These are phyloP conservation scores for Chroicocephalus ridibundus DNA, from an alignment of 2,113 vertebrate genomes.

Conservation along the genomic window DNA sequence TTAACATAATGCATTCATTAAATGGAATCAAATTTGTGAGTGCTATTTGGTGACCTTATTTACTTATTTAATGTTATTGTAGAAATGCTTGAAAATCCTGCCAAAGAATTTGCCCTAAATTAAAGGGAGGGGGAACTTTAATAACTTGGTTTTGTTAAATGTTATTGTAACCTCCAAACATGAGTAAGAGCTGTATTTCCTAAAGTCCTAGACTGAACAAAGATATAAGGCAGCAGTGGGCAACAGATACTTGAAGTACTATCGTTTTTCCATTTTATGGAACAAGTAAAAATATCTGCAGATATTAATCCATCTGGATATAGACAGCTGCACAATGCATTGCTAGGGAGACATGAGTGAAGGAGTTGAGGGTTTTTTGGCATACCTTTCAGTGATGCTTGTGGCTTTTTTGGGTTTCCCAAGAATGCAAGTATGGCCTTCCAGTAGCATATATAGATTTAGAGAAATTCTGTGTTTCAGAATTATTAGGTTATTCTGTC, in stretches of 20 bases:
- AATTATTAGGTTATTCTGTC: background rate
- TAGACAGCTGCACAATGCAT: slow-evolving; percentile 22
- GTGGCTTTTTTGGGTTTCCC: slow-evolving; percentile 5
- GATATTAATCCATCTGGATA: background rate
- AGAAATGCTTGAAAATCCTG: background rate
- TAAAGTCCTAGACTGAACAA: background rate
- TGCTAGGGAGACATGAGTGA: background rate
- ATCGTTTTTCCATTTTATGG: slow-evolving; percentile 28
- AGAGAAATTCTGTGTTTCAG: background rate
- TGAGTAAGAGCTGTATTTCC: background rate
- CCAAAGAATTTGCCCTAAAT: background rate
- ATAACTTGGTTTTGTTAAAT: background rate
- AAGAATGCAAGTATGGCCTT: background rate
- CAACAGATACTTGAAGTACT: background rate
- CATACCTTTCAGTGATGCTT: background rate
- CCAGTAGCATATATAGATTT: background rate
- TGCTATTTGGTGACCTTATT: background rate
- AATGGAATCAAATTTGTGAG: background rate
- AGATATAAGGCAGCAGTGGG: background rate
- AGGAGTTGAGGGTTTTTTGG: background rate
- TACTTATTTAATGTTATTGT: background rate
- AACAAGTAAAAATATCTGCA: slow-evolving; percentile 34
- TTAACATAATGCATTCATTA: background rate
- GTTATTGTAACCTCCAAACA: background rate
- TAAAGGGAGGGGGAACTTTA: background rate